Percentiles rank a stretch among this genome's conserved stretches.
Evolutionary conservation across 2,888 invertebrate species (phyloP).

Genomic region (Lithophane semibrunnea): DNA sequence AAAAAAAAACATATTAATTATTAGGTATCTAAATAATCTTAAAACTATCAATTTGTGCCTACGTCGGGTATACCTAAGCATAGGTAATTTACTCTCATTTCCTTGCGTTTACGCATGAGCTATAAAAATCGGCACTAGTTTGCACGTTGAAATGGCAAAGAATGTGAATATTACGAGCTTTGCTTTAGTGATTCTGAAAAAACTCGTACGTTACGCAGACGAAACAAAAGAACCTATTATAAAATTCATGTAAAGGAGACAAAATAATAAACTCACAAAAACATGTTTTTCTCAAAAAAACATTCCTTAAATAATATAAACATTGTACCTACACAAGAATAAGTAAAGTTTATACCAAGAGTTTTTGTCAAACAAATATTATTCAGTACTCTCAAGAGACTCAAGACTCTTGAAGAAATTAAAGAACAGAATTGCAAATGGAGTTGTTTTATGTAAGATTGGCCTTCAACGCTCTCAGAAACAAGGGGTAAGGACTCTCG

Average conservation of each 20-base stretch:
- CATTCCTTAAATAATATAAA: conserved; percentile 14
- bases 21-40: too few relatives aligned
- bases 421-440: conserved; percentile 52
- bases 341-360: conserved; percentile 27
- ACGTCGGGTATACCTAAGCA: too few relatives aligned
- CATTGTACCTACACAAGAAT: conserved; percentile 24
- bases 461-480: conserved; percentile 15
- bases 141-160: not conserved
- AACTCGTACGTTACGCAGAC: not conserved
- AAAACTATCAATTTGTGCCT: too few relatives aligned
- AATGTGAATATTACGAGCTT: not conserved
- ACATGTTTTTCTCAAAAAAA: not conserved
- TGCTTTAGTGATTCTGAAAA: not conserved
- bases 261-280: not conserved
- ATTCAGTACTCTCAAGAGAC: conserved; percentile 28
- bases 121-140: not conserved
- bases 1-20: too few relatives aligned
- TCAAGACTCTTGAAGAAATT: conserved; percentile 51
- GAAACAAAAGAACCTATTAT: not conserved
- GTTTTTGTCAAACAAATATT: conserved; percentile 54
- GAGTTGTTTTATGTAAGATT: conserved; percentile 42
- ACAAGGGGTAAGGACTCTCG: conserved; percentile 27
- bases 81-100: not conserved
- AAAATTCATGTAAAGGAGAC: not conserved
- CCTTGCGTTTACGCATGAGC: too few relatives aligned